phyloP scores from a whole-genome alignment of 2,113 vertebrate species.

The Lasiurus cinereus region DNA sequence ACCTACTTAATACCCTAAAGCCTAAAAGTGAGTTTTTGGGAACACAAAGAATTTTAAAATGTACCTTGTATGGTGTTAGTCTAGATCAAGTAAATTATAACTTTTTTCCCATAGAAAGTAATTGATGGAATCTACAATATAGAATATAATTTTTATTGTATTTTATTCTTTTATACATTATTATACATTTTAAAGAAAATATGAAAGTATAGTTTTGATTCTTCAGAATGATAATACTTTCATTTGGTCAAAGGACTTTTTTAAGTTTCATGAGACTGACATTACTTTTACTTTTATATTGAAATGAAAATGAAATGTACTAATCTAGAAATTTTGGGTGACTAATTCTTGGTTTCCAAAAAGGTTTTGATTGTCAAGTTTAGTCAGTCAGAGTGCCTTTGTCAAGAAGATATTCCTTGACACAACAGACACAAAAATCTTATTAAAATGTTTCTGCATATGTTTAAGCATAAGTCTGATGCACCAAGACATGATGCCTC shows the following conservation, averaged over 20 bases:
- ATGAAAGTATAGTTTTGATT: neutral
- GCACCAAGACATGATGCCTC: neutral
- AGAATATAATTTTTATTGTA: neutral
- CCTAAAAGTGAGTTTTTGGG: neutral
- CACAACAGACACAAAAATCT: neutral
- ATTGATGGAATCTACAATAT: neutral
- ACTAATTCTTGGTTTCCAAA: neutral
- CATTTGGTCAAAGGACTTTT: neutral
- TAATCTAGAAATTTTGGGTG: neutral
- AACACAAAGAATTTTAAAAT: neutral
- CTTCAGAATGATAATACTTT: neutral
- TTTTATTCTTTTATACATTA: neutral
- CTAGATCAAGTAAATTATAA: neutral
- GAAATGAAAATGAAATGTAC: slow-evolving; percentile 20
- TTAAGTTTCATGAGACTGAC: neutral
- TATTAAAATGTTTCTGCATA: neutral
- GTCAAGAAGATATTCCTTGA: neutral
- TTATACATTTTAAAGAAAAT: neutral
- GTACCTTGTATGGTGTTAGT: neutral
- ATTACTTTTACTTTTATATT: neutral
- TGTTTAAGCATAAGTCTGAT: neutral
- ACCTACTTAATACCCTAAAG: neutral
- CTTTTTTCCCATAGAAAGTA: neutral
- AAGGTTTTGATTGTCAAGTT: neutral
- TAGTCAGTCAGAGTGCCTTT: neutral